phyloP scores from a whole-genome alignment of 2,113 vertebrate genomes.

The Hystrix brachyura region DNA sequence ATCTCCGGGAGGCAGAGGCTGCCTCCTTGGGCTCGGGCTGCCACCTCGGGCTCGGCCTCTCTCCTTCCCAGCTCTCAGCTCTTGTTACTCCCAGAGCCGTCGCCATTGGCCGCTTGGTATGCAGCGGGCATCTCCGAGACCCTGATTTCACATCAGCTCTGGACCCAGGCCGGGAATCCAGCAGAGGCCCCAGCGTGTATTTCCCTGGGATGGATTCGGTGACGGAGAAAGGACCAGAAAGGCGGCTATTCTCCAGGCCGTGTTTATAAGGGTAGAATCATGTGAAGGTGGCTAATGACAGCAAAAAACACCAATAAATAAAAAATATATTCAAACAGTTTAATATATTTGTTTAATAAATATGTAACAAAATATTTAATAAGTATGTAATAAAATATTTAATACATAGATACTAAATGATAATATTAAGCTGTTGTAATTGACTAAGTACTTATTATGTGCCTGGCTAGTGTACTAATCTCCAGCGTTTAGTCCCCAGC shows the following conservation, averaged over 20 bases:
- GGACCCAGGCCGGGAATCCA: slow-evolving; percentile 75
- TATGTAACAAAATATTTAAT: slow-evolving; percentile 45
- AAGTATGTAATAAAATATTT: slow-evolving; percentile 43
- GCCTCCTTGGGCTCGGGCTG: slow-evolving; percentile 64
- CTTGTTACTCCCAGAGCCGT: slow-evolving; percentile 76
- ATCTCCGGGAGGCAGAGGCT: slow-evolving; percentile 86
- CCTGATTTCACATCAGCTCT: slow-evolving; percentile 75
- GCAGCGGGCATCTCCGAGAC: slow-evolving; percentile 77
- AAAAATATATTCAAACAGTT: background rate
- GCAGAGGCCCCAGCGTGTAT: slow-evolving; percentile 73
- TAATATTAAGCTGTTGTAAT: slow-evolving; percentile 9
- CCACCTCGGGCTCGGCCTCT: slow-evolving; percentile 81
- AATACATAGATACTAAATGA: background rate
- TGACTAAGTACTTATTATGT: background rate
- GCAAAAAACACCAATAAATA: background rate
- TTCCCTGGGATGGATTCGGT: slow-evolving; percentile 59
- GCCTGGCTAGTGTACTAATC: background rate
- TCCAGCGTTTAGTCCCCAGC: background rate
- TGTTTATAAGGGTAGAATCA: background rate
- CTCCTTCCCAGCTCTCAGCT: slow-evolving; percentile 5
- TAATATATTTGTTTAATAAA: slow-evolving; percentile 33
- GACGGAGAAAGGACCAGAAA: background rate
- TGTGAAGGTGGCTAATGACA: background rate
- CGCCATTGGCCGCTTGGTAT: slow-evolving; percentile 79
- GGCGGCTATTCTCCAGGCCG: background rate